Percentiles rank a stretch among this genome's conserved stretches.
Evolutionary conservation across 2,888 invertebrate species (phyloP).

Genomic region (Lycophotia porphyrea): DNA sequence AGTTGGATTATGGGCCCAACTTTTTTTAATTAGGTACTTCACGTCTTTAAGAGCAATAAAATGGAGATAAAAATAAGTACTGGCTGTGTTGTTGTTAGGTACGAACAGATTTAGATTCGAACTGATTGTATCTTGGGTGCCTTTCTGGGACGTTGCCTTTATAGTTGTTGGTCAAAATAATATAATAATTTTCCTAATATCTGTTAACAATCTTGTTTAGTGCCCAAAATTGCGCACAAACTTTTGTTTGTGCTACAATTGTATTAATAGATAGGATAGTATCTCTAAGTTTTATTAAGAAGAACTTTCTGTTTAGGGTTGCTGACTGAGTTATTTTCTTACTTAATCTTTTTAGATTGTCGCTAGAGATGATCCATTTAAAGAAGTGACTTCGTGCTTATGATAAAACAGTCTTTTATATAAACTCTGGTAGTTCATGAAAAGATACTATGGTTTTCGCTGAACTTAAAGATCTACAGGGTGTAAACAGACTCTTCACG

Average conservation of each 20-base stretch:
- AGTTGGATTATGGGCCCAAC: constrained; percentile 57
- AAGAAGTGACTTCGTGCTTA: background rate
- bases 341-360: constrained; percentile 17
- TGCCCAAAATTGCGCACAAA: constrained; percentile 21
- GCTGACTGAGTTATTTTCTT: constrained; percentile 27
- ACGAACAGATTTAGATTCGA: constrained; percentile 33
- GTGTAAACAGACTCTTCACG: no score
- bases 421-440: background rate
- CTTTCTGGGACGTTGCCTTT: constrained; percentile 2
- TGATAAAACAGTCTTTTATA: background rate
- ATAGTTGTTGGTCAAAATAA: constrained; percentile 54
- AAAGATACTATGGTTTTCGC: background rate
- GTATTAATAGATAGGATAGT: constrained; percentile 23
- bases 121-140: constrained; percentile 25
- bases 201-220: constrained; percentile 32
- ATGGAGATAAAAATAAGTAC: constrained; percentile 53
- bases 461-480: background rate
- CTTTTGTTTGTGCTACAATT: constrained; percentile 43
- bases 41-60: constrained; percentile 52
- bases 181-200: constrained; percentile 43
- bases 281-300: constrained; percentile 10
- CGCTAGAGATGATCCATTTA: background rate
- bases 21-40: constrained; percentile 66
- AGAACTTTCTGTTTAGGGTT: constrained; percentile 16
- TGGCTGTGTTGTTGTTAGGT: constrained; percentile 34